Base-by-base conservation (phyloP, 2,888 invertebrate species). In the Mythimna impura region DNA sequence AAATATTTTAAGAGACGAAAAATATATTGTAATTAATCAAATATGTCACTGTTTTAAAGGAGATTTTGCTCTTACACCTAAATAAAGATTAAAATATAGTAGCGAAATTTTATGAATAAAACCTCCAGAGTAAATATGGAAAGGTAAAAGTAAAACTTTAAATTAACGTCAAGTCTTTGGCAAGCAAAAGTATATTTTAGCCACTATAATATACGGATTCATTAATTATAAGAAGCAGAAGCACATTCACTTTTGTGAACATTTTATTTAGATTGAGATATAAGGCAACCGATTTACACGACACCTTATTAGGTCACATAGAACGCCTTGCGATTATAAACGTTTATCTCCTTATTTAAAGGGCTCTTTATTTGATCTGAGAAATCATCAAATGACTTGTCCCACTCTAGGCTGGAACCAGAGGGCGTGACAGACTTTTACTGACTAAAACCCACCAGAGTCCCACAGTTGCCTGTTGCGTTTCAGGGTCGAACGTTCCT, bases 161-260 rank as follows among this genome's bases (percentile, higher is more conserved):
- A 61, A 20, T 14, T n/a, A 30, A 52, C 55, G n/a, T 63, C 71
- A 47, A 47, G 17, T 60, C 17, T 12, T 36, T 10, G 30, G 17
- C 40, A 57, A 50, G 9, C 34, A 22, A 61, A 61, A 57, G 25
- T 43, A 66, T 73, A 66, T 76, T 64, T 60, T 65, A 55, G 58
- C 63, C 54, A 50, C 25, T 72, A 60, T 20, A 47, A 64, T 30
- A 63, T 73, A 76, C 62, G 57, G 52, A 47, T 73, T 63, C 22
- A 64, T 5, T 63, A 25, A 36, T 5, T 52, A 14, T 22, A 52
- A 3, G n/a, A 20, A 52, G 63, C 55, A 71, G 40, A 69, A n/a
- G 47, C 34, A 60, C 61, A 67, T 72, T 79, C 78, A 86, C 80
- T 76, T 69, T 82, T 82, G 85, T 80, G 75, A 77, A 71, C 2